Percentiles rank a stretch among this genome's conserved stretches.
These are phyloP conservation scores for Oscheius onirici DNA, from an alignment of 2,888 invertebrate genomes.

Conservation along the genomic window DNA sequence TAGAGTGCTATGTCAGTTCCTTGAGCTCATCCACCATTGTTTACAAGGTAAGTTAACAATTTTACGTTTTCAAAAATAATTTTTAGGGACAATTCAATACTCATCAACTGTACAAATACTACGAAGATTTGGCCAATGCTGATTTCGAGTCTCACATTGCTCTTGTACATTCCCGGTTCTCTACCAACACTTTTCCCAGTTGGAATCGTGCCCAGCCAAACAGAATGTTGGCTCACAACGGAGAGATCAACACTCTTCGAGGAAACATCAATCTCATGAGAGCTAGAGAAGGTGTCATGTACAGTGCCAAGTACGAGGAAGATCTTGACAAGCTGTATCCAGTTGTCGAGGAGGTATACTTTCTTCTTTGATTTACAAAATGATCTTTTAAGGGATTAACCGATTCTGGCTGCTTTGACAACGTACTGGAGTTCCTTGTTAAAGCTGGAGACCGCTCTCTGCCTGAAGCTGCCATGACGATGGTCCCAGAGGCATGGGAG, in stretches of 20 bases:
- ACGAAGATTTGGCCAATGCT: constrained; percentile 76
- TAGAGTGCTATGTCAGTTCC: constrained; percentile 94
- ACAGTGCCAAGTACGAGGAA: constrained; percentile 79
- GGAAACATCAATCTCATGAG: constrained; percentile 99
- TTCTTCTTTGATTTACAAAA: neutral
- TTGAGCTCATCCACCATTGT: constrained; percentile 88
- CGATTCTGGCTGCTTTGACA: constrained; percentile 96
- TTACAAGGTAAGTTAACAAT: constrained; percentile 80
- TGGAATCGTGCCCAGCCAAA: constrained; percentile 99
- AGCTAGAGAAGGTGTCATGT: constrained; percentile 80
- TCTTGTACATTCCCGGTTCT: constrained; percentile 95
- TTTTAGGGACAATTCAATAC: constrained; percentile 87
- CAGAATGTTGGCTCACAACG: constrained; percentile 94
- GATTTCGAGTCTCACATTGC: constrained; percentile 91
- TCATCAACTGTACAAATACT: constrained; percentile 88
- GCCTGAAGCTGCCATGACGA: constrained; percentile 97
- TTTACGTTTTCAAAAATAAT: neutral
- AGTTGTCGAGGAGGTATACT: constrained; percentile 81
- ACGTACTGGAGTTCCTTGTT: constrained; percentile 94
- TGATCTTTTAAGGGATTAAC: constrained; percentile 80
- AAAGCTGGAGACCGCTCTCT: constrained; percentile 89
- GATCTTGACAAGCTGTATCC: constrained; percentile 86
- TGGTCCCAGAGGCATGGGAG: constrained; percentile 78
- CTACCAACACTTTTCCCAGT: constrained; percentile 98
- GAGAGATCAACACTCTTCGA: constrained; percentile 97